Percentiles rank a stretch among this genome's conserved stretches.
These are phyloP conservation scores for Campoplex capitator DNA, from an alignment of 2,888 invertebrate genomes.

Conservation along the genomic window DNA sequence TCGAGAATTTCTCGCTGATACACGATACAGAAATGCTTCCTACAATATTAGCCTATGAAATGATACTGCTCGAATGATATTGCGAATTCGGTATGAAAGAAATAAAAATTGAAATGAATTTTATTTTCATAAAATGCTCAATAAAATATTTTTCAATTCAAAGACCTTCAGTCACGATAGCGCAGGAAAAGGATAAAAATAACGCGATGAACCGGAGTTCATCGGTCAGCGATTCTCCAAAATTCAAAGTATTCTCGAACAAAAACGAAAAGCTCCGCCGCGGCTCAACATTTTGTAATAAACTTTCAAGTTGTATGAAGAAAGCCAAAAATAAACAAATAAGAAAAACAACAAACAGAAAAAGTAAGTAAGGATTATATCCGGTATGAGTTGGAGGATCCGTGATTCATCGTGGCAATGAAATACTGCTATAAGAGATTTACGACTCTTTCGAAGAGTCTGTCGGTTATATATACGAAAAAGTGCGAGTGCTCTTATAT, in stretches of 20 bases:
- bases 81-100: background rate
- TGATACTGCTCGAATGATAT: background rate
- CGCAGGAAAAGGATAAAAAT: no score
- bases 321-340: background rate
- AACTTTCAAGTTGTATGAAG: background rate
- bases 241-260: background rate
- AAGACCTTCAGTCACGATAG: no score
- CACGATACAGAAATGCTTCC: background rate
- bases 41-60: background rate
- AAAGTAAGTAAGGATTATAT: constrained; percentile 50
- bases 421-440: constrained; percentile 63
- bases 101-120: no score
- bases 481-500: constrained; percentile 22
- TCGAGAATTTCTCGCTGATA: constrained; percentile 8
- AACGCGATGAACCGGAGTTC: background rate
- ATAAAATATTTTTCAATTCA: no score
- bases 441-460: constrained; percentile 56
- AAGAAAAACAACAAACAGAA: constrained; percentile 4
- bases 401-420: constrained; percentile 64
- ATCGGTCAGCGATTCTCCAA: background rate
- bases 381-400: constrained; percentile 44
- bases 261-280: background rate
- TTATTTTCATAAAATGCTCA: no score
- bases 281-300: background rate
- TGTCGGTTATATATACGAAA: constrained; percentile 44